phyloP scores from a whole-genome alignment of 2,797 vertebrate genomes.

The Sternarchorhynchus goeldii region DNA sequence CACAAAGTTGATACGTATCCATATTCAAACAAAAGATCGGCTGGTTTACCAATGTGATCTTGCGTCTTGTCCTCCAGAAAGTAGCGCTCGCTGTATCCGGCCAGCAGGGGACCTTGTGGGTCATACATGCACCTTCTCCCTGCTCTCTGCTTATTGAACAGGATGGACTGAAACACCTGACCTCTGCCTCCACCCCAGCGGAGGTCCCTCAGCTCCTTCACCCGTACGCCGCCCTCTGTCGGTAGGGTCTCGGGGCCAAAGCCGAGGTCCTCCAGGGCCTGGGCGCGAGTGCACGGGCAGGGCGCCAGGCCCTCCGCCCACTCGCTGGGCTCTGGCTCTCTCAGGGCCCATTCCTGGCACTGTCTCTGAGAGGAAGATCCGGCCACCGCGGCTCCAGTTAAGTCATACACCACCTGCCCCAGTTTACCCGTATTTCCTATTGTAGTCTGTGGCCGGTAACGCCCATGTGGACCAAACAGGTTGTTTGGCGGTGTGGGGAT shows the following conservation, averaged over 20 bases:
- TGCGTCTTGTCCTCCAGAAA: conserved; percentile 64
- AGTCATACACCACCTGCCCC: conserved; percentile 76
- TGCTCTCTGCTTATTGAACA: conserved; percentile 70
- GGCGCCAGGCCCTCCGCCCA: conserved; percentile 69
- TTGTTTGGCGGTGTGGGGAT: conserved; percentile 66
- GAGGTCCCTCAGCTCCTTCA: conserved; percentile 64
- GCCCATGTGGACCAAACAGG: conserved; percentile 71
- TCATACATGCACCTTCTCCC: conserved; percentile 80
- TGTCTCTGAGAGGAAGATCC: conserved; percentile 60
- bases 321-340: conserved; percentile 68
- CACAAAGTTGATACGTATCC: too few species aligned
- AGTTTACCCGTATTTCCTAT: conserved; percentile 68
- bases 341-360: conserved; percentile 76
- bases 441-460: conserved; percentile 77
- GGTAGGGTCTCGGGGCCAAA: conserved; percentile 70
- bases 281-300: conserved; percentile 77
- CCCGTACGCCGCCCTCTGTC: conserved; percentile 46
- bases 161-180: conserved; percentile 70
- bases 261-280: conserved; percentile 73
- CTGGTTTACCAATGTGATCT: conserved; percentile 74
- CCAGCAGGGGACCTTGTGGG: conserved; percentile 74
- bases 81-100: conserved; percentile 79
- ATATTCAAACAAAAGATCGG: neutral
- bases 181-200: conserved; percentile 69
- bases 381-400: conserved; percentile 59